These are phyloP conservation scores for Benthosema pterotum DNA, from an alignment of 2,797 vertebrate genomes.

Conservation along the genomic window DNA sequence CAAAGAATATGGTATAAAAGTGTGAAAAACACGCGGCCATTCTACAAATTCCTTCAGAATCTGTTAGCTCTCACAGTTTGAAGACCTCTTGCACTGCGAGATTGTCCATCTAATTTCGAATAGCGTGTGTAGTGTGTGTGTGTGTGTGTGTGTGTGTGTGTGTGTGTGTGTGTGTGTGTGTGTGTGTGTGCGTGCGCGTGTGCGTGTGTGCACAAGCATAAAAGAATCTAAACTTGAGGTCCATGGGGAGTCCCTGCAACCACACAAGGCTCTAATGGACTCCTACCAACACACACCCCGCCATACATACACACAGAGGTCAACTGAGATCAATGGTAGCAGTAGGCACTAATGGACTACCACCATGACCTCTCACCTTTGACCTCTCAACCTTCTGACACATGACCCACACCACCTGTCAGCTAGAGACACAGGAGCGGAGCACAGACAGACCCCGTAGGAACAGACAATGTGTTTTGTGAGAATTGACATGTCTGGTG, in stretches of 20 bases:
- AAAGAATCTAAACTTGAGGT: constrained; percentile 1
- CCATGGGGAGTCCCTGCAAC: background rate
- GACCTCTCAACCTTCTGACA: constrained; percentile 40
- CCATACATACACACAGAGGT: constrained; percentile 30
- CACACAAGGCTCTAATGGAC: constrained; percentile 16
- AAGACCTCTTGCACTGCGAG: too few relatives aligned
- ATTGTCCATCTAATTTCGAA: too few relatives aligned
- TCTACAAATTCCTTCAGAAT: too few relatives aligned
- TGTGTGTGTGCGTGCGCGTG: constrained; percentile 48
- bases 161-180: too few relatives aligned
- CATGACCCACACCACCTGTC: constrained; percentile 64
- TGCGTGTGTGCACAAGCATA: background rate
- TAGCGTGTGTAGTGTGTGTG: too few relatives aligned
- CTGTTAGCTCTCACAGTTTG: too few relatives aligned
- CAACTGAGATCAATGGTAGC: constrained; percentile 59
- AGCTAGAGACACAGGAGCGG: constrained; percentile 1
- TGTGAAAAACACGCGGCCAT: too few relatives aligned
- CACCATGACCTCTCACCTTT: constrained; percentile 61
- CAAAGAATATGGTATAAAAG: too few relatives aligned
- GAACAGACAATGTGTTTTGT: background rate
- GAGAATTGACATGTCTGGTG: too few relatives aligned
- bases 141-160: too few relatives aligned
- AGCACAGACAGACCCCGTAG: background rate
- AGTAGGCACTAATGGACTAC: constrained; percentile 67
- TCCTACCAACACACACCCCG: background rate